Evolutionary conservation across 2,888 invertebrate species (phyloP).

Genomic region (Iselma pallidipennis): DNA sequence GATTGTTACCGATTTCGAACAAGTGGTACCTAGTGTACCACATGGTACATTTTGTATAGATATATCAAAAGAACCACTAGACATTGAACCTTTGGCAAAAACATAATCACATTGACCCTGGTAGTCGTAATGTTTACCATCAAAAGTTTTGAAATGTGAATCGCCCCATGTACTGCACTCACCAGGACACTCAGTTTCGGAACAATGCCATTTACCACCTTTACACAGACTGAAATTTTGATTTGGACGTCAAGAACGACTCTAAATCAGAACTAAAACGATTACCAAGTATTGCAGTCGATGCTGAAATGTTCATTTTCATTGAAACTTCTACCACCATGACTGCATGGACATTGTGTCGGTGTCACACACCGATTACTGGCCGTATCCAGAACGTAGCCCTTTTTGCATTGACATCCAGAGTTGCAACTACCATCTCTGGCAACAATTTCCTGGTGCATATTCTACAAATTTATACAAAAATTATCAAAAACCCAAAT

Average conservation of each 20-base stretch:
- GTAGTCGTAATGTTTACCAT: conserved; percentile 80
- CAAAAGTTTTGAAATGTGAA: conserved; percentile 87
- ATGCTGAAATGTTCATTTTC: conserved; percentile 76
- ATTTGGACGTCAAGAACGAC: too few species aligned
- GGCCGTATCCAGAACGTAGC: conserved; percentile 71
- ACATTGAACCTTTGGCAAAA: conserved; percentile 73
- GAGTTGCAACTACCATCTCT: too few species aligned
- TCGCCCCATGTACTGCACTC: conserved; percentile 89
- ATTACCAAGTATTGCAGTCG: conserved; percentile 83
- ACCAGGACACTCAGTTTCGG: conserved; percentile 71
- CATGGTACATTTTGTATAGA: conserved; percentile 85
- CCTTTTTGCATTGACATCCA: conserved; percentile 78
- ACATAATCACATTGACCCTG: conserved; percentile 89
- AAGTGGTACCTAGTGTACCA: conserved; percentile 83
- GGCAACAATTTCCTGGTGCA: too few species aligned
- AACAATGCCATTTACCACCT: conserved; percentile 80
- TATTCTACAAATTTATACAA: background rate
- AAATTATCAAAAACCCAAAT: background rate
- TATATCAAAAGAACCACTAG: conserved; percentile 70
- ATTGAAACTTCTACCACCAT: conserved; percentile 80
- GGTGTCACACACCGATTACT: conserved; percentile 70
- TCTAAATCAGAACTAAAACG: too few species aligned
- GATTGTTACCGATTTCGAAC: conserved; percentile 81
- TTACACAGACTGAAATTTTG: conserved; percentile 65
- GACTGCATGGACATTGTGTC: conserved; percentile 83